Base-by-base conservation (phyloP, 2,888 invertebrate genomes). In the Globia sparganii region DNA sequence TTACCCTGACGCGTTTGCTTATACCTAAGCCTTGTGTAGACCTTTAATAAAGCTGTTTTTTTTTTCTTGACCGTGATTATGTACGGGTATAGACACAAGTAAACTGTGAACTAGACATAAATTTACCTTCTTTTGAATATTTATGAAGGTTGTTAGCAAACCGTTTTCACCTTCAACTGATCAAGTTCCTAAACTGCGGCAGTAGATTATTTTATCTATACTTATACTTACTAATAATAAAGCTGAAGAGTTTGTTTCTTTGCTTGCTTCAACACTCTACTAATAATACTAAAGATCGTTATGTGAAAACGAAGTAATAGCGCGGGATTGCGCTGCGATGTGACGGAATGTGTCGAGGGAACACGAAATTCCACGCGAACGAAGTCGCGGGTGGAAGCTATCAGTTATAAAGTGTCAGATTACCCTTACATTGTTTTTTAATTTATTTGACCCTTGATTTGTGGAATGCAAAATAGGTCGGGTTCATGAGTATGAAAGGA, bases 111-210 rank as follows among this genome's bases (percentile, higher is more conserved):
- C 46, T 46, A 71, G 40, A 64, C 46, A 58, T 43, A 34, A 64
- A 67, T 70, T 46, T 1, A 37, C 25, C 64, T 67, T 46, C 37
- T 68, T 62, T 25, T 75, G 46, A 72, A 85, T 81, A 85, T 71
- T 84, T 62, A 80, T 73, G 31, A 78, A 74, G 43, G 78, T 58
- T 56, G n/a, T 28, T 9, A 59, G 67, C 43, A 68, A 75, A 83
- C 64, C 58, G 18, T 53, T 70, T 75, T 68, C 53, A 77, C 77
- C 72, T 78, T 72, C 59, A 53, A 28, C 5, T 37, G 28, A 73
- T 75, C 66, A 72, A 62, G 64, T 59, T 66, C 59, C 53, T 65
- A 65, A 75, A 85, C 25, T 37, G 53, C 67, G 72, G 70, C 46
- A 70, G 70, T 46, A 72, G 43, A 72, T 77, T 61, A 56, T 68